Evolutionary conservation across 2,113 vertebrate species (phyloP).

Genomic region (Podiceps cristatus): DNA sequence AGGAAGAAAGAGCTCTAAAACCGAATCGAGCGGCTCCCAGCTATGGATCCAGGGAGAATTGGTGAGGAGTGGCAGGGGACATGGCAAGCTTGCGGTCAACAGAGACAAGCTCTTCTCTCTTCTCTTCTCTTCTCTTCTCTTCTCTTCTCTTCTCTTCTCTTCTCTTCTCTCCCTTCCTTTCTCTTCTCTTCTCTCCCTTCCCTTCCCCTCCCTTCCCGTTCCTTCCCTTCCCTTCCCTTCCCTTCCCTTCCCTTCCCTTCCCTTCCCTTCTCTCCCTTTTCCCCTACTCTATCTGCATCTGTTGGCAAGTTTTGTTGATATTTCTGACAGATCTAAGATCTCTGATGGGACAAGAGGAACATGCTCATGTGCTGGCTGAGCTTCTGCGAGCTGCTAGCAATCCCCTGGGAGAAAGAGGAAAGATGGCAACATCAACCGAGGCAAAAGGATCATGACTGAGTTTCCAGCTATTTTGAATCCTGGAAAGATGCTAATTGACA

Average conservation of each 20-base stretch:
- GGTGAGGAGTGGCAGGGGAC: not conserved
- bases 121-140: no score
- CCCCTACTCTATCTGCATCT: not conserved
- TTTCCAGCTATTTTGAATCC: not conserved
- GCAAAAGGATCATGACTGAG: not conserved
- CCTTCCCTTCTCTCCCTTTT: no score
- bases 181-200: no score
- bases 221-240: no score
- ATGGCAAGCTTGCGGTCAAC: not conserved
- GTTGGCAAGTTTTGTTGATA: not conserved
- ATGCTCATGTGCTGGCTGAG: not conserved
- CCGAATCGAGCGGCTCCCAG: not conserved
- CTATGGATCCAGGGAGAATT: not conserved
- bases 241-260: no score
- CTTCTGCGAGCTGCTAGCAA: not conserved
- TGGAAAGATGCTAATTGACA: not conserved
- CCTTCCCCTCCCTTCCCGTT: no score
- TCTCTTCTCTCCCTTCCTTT: no score
- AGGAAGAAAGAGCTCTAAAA: not conserved
- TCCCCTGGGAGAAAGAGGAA: not conserved
- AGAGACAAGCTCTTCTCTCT: not conserved
- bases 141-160: no score
- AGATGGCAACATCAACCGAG: not conserved
- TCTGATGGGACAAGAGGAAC: not conserved
- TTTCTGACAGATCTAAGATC: not conserved